Conservation (phyloP, 2,888 invertebrate genomes). For the Adela reaumurella region DNA sequence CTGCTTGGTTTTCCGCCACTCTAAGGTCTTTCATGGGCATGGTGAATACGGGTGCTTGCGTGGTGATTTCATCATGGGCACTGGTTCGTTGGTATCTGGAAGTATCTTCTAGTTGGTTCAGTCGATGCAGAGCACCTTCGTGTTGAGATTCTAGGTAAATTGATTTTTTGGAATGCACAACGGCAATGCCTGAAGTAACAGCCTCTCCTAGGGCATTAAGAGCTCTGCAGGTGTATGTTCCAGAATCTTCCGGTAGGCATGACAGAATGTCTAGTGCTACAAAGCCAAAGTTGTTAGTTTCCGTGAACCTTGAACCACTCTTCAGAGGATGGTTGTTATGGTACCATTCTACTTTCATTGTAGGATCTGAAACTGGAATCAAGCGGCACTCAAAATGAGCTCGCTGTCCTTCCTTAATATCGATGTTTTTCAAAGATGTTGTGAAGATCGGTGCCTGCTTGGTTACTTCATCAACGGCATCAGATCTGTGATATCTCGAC, state of each 20-base stretch:
- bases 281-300: constrained; percentile 96
- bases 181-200: constrained; percentile 83
- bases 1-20: constrained; percentile 87
- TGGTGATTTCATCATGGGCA: constrained; percentile 72
- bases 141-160: constrained; percentile 87
- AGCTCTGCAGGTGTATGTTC: constrained; percentile 92
- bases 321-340: constrained; percentile 87
- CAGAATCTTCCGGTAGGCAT: constrained; percentile 93
- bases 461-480: constrained; percentile 76
- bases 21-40: constrained; percentile 83
- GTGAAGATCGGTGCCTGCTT: constrained; percentile 92
- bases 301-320: constrained; percentile 91
- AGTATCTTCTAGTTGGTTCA: constrained; percentile 78
- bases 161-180: constrained; percentile 79
- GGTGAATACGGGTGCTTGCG: constrained; percentile 90
- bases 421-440: constrained; percentile 85
- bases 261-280: constrained; percentile 95
- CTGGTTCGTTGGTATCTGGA: constrained; percentile 71
- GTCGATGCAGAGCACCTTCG: constrained; percentile 76
- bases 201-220: constrained; percentile 90
- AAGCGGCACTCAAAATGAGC: constrained; percentile 93
- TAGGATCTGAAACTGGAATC: constrained; percentile 90
- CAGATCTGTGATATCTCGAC: constrained; percentile 70
- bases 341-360: constrained; percentile 94
- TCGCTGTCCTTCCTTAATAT: constrained; percentile 90